These are phyloP conservation scores for Haliclona indistincta DNA, from an alignment of 37 sponge, comb jelly and placozoan species.

Conservation along the genomic window DNA sequence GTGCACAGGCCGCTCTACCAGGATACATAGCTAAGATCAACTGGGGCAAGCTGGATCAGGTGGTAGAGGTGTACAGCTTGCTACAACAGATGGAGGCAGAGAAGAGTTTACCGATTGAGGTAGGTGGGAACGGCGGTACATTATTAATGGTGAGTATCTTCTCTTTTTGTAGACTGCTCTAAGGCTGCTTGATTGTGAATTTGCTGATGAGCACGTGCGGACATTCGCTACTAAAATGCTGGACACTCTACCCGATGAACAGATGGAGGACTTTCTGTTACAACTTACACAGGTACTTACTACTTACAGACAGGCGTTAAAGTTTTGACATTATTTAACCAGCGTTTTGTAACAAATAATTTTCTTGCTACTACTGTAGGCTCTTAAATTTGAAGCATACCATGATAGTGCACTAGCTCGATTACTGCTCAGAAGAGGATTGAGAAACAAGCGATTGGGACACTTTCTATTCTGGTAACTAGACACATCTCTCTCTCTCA, in stretches of 20 bases:
- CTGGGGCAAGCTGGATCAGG: constrained; percentile 57
- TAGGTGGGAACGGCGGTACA: too few species aligned
- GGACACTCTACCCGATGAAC: constrained; percentile 43
- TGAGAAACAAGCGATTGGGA: constrained; percentile 76
- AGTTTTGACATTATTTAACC: too few species aligned
- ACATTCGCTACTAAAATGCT: constrained; percentile 34
- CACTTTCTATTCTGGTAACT: constrained; percentile 87
- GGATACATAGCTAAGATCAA: constrained; percentile 53
- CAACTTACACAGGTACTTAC: constrained; percentile 83
- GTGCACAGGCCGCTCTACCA: too few species aligned
- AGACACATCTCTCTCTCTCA: too few species aligned
- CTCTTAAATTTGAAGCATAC: constrained; percentile 83
- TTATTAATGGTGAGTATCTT: too few species aligned
- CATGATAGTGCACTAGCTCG: constrained; percentile 81
- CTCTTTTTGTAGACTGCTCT: too few species aligned
- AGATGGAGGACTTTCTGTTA: constrained; percentile 66
- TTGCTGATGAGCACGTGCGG: constrained; percentile 54
- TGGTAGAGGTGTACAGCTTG: constrained; percentile 56
- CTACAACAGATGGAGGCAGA: constrained; percentile 28
- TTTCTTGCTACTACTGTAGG: constrained; percentile 43
- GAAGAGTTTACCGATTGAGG: constrained; percentile 52
- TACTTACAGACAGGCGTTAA: too few species aligned
- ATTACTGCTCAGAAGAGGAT: constrained; percentile 70
- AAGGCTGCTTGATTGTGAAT: constrained; percentile 54
- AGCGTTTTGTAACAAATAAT: too few species aligned